Evolutionary conservation across 2,888 invertebrate genomes (phyloP).

Genomic region (Melipona bicolor): DNA sequence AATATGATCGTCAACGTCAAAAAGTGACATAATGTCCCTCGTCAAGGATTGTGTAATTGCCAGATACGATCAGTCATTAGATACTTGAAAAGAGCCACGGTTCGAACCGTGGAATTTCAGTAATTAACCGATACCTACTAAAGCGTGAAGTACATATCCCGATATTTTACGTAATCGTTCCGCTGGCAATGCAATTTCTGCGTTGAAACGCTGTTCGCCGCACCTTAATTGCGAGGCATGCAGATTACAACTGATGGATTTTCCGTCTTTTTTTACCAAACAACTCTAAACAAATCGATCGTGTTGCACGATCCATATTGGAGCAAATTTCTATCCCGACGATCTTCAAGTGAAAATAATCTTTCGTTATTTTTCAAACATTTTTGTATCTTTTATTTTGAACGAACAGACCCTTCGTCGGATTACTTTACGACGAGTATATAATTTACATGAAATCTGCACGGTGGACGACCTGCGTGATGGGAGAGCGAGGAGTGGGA

Average conservation of each 20-base stretch:
- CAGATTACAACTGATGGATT: not conserved
- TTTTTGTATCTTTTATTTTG: not conserved
- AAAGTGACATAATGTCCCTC: slow-evolving; percentile 2
- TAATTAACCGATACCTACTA: slow-evolving; percentile 6
- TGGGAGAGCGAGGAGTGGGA: slow-evolving; percentile 8
- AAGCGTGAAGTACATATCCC: slow-evolving; percentile 1
- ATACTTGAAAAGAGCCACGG: not conserved
- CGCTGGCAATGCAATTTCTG: slow-evolving; percentile 14
- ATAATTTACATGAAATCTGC: not conserved
- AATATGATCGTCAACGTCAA: not conserved
- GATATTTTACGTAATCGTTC: slow-evolving; percentile 38
- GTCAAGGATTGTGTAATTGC: slow-evolving; percentile 8
- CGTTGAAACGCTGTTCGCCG: not conserved
- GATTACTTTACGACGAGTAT: not conserved
- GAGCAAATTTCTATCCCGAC: not conserved
- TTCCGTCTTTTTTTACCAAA: not conserved
- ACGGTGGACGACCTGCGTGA: not conserved
- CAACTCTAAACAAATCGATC: not conserved
- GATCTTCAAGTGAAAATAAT: not conserved
- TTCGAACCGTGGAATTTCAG: slow-evolving; percentile 14
- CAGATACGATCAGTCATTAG: not conserved
- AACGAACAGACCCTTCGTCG: not conserved
- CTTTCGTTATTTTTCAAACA: not conserved
- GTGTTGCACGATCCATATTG: not conserved
- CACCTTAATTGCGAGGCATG: slow-evolving; percentile 4